phyloP scores from a whole-genome alignment of 2,888 invertebrate genomes.

The Rosalia funebris region DNA sequence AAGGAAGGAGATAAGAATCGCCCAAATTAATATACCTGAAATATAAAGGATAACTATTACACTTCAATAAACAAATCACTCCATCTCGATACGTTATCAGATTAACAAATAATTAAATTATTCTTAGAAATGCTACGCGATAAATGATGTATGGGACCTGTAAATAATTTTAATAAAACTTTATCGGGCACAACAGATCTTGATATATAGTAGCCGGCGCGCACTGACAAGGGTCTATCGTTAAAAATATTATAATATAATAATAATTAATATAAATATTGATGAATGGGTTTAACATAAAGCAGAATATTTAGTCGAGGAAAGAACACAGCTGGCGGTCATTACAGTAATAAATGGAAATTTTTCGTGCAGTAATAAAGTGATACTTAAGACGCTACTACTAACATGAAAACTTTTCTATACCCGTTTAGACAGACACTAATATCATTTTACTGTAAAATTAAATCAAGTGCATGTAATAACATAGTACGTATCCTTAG shows the following conservation, averaged over 20 bases:
- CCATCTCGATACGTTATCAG: constrained; percentile 25
- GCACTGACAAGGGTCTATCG: constrained; percentile 17
- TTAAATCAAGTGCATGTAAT: too few species aligned
- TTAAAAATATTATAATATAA: background rate
- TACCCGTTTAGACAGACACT: too few species aligned
- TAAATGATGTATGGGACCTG: constrained; percentile 23
- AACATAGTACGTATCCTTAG: too few species aligned
- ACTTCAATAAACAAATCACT: constrained; percentile 28
- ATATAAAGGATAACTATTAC: constrained; percentile 27
- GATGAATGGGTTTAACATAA: background rate
- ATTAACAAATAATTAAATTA: constrained; percentile 26
- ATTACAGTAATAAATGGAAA: too few species aligned
- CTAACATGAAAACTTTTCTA: too few species aligned
- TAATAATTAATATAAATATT: background rate
- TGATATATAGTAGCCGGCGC: constrained; percentile 12
- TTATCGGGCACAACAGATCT: constrained; percentile 18
- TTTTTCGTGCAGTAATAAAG: too few species aligned
- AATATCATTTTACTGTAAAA: too few species aligned
- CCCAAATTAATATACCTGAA: constrained; percentile 22
- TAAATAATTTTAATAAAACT: constrained; percentile 24
- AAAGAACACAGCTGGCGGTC: background rate
- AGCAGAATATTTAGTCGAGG: background rate
- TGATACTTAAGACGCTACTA: too few species aligned
- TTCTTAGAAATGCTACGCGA: constrained; percentile 24
- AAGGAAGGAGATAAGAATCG: constrained; percentile 15